A percentile compares a stretch with the other conserved stretches of the same genome.
Evolutionary conservation across 2,113 vertebrate genomes (phyloP).

Genomic region (Scatophagus argus): DNA sequence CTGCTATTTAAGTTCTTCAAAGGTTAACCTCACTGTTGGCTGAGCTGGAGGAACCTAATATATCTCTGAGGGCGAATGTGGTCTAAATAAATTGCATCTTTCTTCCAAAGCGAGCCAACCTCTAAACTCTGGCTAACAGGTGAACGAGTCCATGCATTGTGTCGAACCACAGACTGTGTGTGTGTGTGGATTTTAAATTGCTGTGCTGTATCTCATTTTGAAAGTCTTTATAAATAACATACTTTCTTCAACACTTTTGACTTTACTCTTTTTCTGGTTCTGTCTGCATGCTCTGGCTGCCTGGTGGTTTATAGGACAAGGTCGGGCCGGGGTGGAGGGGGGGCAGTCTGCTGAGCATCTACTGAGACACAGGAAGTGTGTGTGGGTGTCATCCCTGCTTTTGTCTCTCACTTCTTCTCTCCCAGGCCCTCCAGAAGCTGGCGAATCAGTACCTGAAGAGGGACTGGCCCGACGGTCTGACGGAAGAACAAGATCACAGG

Average conservation of each 20-base stretch:
- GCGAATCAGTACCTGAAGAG: constrained; percentile 95
- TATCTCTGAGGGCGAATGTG: constrained; percentile 44
- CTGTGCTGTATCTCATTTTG: not conserved
- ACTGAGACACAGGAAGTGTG: constrained; percentile 41
- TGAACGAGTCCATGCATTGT: constrained; percentile 41
- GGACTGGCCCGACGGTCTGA: constrained; percentile 90
- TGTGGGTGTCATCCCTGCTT: constrained; percentile 22
- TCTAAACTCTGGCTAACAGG: constrained; percentile 37
- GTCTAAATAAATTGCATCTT: constrained; percentile 51
- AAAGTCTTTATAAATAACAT: too few relatives aligned
- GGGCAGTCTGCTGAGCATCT: not conserved
- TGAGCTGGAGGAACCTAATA: constrained; percentile 43
- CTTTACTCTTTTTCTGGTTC: constrained; percentile 2
- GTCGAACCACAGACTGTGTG: not conserved
- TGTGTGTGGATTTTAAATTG: not conserved
- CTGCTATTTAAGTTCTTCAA: constrained; percentile 51
- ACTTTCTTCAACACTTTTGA: too few relatives aligned
- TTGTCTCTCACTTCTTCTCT: constrained; percentile 25
- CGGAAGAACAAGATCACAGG: constrained; percentile 91
- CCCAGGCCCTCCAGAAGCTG: constrained; percentile 94
- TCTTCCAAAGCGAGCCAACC: constrained; percentile 17
- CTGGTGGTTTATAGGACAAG: constrained; percentile 48
- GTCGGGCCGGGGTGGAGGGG: constrained; percentile 15
- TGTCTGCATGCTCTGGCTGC: not conserved
- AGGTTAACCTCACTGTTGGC: constrained; percentile 50